Base-by-base conservation (phyloP, 2,888 invertebrate genomes). In the Galerucella pusilla region DNA sequence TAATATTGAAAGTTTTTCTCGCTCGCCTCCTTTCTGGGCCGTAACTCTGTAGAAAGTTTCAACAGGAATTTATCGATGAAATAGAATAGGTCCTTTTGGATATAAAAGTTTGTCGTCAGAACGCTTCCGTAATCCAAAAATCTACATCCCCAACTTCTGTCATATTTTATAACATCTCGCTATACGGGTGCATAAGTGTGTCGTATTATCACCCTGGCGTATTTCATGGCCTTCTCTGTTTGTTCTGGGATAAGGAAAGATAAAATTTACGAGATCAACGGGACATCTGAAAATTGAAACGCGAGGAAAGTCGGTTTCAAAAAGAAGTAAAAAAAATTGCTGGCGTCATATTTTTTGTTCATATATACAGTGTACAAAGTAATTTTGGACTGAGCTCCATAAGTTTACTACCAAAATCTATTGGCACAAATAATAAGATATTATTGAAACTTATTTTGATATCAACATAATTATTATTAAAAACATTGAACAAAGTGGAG, bases 121-220 rank as follows among this genome's bases (percentile, higher is more conserved):
- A 45, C 42, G 64, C 64, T 64, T 16, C 20, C 16, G 64, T 65
- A 65, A 65, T 65, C 64, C 64, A 68, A 70, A 73, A 75, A 78
- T 73, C 76, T 78, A 78, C 75, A 76, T 76, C 71, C 77, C 70
- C 35, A 75, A 78, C 73, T 76, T 75, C 71, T 76, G 75, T 78
- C 78, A 71, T 75, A 76, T 74, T 35, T 74, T 76, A 74, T 78
- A 76, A 73, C 69, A 72, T 73, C 73, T 76, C 75, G 75, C 75
- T 61, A 71, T 69, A 73, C 76, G 78, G 78, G 75, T 76, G 78
- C 75, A 76, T 73, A 76, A 76, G 76, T 71, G 76, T 73, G 78
- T 69, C 73, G 75, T 77, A 74, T 77, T 77, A 77, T 77, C 77
- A 67, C 75, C 63, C 28, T 16, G 66, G 16, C 54, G 60, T 60